These are phyloP conservation scores for Pseudomyrmex cubaensis DNA, from an alignment of 1,140 invertebrate species.

Conservation along the genomic window DNA sequence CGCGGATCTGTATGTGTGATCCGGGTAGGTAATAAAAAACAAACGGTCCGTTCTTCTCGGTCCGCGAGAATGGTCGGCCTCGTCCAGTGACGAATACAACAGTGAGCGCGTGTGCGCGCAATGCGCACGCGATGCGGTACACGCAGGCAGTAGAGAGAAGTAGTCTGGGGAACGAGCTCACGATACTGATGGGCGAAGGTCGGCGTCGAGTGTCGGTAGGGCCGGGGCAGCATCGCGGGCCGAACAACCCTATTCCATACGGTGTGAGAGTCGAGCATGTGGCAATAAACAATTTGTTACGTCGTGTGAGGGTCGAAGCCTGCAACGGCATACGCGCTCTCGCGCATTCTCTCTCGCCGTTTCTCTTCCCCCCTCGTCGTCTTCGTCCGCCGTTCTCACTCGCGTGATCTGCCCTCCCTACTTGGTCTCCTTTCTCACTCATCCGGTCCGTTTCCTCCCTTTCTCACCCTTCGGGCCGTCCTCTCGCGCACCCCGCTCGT, in stretches of 20 bases:
- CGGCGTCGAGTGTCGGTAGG: constrained; percentile 53
- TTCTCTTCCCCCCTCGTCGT: constrained; percentile 9
- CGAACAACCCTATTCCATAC: constrained; percentile 62
- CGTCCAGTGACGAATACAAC: background rate
- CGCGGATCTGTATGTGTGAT: constrained; percentile 43
- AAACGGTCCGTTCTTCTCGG: constrained; percentile 34
- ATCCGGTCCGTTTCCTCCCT: constrained; percentile 6
- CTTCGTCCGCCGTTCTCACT: constrained; percentile 45
- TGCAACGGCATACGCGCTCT: constrained; percentile 61
- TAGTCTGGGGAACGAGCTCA: background rate
- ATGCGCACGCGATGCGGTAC: constrained; percentile 13
- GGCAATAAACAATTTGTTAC: constrained; percentile 81
- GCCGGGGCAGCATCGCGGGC: constrained; percentile 40
- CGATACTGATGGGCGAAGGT: constrained; percentile 51
- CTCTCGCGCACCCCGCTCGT: constrained; percentile 63
- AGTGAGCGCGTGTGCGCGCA: background rate
- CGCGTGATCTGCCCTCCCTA: background rate
- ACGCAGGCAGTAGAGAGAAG: background rate
- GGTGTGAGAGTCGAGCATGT: constrained; percentile 78
- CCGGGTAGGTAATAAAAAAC: constrained; percentile 61
- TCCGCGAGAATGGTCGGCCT: constrained; percentile 6
- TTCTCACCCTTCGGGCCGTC: constrained; percentile 39
- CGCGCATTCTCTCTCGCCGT: constrained; percentile 36
- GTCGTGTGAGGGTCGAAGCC: constrained; percentile 64
- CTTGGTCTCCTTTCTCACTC: background rate